Percentiles rank a stretch among this genome's conserved stretches.
phyloP scores from a whole-genome alignment of 1,140 invertebrate genomes.

The Anagrus nilaparvatae region DNA sequence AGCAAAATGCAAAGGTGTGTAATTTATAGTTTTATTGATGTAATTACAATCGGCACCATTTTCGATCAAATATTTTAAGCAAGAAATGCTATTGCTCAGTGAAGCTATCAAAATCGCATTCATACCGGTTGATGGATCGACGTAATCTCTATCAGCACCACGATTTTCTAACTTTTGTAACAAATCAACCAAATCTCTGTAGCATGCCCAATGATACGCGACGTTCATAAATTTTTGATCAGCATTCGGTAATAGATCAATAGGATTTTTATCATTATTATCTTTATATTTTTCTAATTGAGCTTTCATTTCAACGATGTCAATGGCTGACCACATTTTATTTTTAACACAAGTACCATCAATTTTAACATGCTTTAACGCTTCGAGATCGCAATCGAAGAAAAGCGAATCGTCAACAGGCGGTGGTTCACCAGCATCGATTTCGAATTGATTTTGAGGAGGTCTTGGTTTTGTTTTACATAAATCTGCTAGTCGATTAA shows the following conservation, averaged over 20 bases:
- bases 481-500: no score
- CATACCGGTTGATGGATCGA: conserved; percentile 32
- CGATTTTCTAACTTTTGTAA: conserved; percentile 27
- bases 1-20: conserved; percentile 49
- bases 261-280: conserved; percentile 14
- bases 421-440: conserved; percentile 35
- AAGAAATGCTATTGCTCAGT: conserved; percentile 27
- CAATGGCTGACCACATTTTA: conserved; percentile 35
- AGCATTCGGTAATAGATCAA: conserved; percentile 11
- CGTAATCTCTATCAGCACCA: conserved; percentile 26
- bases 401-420: conserved; percentile 35
- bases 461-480: no score
- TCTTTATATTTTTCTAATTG: conserved; percentile 38
- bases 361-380: conserved; percentile 31
- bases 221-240: conserved; percentile 26
- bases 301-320: conserved; percentile 31
- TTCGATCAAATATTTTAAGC: conserved; percentile 33
- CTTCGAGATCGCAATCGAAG: conserved; percentile 32
- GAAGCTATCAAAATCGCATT: conserved; percentile 31
- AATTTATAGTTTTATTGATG: conserved; percentile 38
- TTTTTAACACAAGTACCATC: conserved; percentile 38
- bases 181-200: conserved; percentile 28
- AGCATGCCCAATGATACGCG: conserved; percentile 34
- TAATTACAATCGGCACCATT: conserved; percentile 31
- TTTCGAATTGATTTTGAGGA: no score